These are phyloP conservation scores for Drosophila sordidula DNA, from an alignment of 2,888 invertebrate species.

Conservation along the genomic window DNA sequence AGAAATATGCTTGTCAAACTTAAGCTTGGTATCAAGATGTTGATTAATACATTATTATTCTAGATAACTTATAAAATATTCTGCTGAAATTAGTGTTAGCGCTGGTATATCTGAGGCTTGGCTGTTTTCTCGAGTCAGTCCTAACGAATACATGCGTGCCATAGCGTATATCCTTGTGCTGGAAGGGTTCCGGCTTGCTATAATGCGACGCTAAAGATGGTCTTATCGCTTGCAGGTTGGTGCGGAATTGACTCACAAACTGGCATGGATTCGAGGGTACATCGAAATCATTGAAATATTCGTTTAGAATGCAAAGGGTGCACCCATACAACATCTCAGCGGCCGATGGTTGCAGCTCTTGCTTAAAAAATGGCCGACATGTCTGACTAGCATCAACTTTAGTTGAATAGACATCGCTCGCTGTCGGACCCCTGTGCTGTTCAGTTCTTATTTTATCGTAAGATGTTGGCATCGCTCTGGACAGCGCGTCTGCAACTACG, in stretches of 20 bases:
- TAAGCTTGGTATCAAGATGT: too few relatives aligned
- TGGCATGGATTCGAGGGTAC: neutral
- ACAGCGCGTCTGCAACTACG: too few relatives aligned
- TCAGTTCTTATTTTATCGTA: too few relatives aligned
- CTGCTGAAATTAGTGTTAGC: too few relatives aligned
- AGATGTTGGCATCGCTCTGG: too few relatives aligned
- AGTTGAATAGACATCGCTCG: too few relatives aligned
- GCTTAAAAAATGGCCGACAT: neutral
- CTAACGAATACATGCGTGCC: neutral
- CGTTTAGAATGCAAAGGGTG: neutral
- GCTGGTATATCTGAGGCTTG: too few relatives aligned
- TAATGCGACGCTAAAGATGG: neutral
- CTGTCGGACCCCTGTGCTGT: too few relatives aligned
- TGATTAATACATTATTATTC: too few relatives aligned
- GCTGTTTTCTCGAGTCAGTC: neutral
- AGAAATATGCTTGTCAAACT: too few relatives aligned
- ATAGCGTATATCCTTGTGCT: neutral
- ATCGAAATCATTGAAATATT: neutral
- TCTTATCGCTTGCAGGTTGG: neutral
- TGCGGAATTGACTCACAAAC: slow-evolving; percentile 7
- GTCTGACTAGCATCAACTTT: too few relatives aligned
- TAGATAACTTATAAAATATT: too few relatives aligned
- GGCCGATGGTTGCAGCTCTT: neutral
- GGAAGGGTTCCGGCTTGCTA: neutral
- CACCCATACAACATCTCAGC: neutral